A percentile compares a stretch with the other conserved stretches of the same genome.
Evolutionary conservation across 2,888 invertebrate genomes (phyloP).

Genomic region (Phoronis australis): DNA sequence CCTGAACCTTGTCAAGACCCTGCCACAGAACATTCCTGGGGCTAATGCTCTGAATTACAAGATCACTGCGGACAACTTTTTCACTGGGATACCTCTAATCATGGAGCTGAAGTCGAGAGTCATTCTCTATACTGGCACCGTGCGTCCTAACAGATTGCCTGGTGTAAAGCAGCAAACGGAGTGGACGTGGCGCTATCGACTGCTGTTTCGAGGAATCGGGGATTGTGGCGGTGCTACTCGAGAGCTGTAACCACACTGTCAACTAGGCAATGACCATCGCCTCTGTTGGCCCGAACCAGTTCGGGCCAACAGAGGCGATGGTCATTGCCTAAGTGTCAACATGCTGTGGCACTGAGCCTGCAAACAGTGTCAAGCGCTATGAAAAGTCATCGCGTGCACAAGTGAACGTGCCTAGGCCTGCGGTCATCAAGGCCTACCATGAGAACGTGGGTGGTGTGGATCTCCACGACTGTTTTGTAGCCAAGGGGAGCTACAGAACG

Average conservation of each 20-base stretch:
- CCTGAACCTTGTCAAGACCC: no score
- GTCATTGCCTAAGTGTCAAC: no score
- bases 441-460: conserved; percentile 6
- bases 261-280: no score
- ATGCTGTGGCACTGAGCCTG: not conserved
- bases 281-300: no score
- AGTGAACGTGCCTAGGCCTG: conserved; percentile 4
- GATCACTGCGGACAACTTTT: conserved; percentile 14
- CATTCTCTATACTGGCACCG: conserved; percentile 12
- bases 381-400: conserved; percentile 2
- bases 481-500: not conserved
- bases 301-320: no score
- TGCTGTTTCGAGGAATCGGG: not conserved
- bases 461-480: conserved; percentile 3
- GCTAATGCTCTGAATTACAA: conserved; percentile 10
- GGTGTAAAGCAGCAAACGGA: not conserved
- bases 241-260: conserved; percentile 1
- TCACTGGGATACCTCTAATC: conserved; percentile 6
- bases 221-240: conserved; percentile 2
- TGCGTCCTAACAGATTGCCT: no score
- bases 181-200: conserved; percentile 2
- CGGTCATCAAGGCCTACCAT: conserved; percentile 9
- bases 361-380: conserved; percentile 3
- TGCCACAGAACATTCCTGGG: no score
- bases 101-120: conserved; percentile 4